Base-by-base conservation (phyloP, 2,888 invertebrate genomes). In the Antheraea yamamai region DNA sequence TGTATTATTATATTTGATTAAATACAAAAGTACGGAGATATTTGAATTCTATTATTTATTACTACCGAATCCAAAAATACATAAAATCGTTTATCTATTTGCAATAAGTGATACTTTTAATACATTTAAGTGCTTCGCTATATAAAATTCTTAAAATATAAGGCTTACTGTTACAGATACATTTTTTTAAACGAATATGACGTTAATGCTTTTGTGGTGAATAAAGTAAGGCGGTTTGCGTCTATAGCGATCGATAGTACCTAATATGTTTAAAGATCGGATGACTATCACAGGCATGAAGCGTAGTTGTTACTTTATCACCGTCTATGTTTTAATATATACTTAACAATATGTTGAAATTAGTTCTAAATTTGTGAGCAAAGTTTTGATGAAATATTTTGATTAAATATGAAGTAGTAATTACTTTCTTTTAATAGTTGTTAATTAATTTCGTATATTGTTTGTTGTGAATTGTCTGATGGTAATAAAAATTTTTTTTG, bases 191-290 rank as follows among this genome's bases (percentile, higher is more conserved):
- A 66, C 7, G 4, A 39, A 20, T n/a, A 8, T 20, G 7, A 39
- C 47, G 7, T 47, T 70, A 12, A 20, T 70, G 72, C 35, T 68
- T 70, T 61, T 68, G 8, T 30, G 30, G 72, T 55, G 52, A 68
- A 26, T 64, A 47, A 55, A 51, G 23, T 35, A 75, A 75, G 75
- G 75, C 73, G 73, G 70, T 58, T 75, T 58, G 61, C 70, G 58
- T 70, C 64, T 35, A 20, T n/a, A 58, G 70, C 77, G 75, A 58
- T 58, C 16, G 20, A 74, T 74, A 61, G 10, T 20, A n/a, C n/a
- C n/a, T n/a, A 61, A 71, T 61, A 12, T 16, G 47, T 26, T 74
- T 52, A 16, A 39, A 58, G 14, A 20, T 70, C 10, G 3, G 72
- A 47, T 20, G 26, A 10, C 23, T 72, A 71, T 72, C 71, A 72